A percentile compares a stretch with the other conserved stretches of the same genome.
Evolutionary conservation across 2,888 invertebrate genomes (phyloP).

Genomic region (Tipula helvola): DNA sequence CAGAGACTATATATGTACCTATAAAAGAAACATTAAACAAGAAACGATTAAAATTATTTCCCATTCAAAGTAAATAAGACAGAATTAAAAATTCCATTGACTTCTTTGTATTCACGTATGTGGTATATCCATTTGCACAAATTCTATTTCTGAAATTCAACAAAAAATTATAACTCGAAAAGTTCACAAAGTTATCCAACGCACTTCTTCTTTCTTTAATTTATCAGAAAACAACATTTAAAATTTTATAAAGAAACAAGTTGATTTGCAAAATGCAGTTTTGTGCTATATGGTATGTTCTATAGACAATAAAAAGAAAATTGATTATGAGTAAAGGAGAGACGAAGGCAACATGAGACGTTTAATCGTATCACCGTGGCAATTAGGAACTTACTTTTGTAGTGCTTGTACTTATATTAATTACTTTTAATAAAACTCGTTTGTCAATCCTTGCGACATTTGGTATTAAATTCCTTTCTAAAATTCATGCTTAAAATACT

Average conservation of each 20-base stretch:
- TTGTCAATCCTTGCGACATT: too few species aligned
- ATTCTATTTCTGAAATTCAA: neutral
- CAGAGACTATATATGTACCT: neutral
- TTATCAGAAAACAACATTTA: neutral
- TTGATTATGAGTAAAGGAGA: neutral
- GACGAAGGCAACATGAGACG: neutral
- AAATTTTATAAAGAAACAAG: neutral
- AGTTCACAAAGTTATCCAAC: neutral
- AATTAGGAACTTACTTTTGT: too few species aligned
- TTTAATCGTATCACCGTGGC: too few species aligned
- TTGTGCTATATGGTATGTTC: neutral
- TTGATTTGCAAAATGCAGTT: neutral
- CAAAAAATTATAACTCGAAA: neutral
- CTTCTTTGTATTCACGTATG: neutral
- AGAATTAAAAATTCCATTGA: neutral
- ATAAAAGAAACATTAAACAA: neutral
- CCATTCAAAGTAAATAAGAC: neutral
- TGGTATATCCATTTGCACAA: neutral
- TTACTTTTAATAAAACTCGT: too few species aligned
- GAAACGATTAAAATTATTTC: neutral
- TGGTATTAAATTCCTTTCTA: too few species aligned
- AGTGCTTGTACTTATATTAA: too few species aligned
- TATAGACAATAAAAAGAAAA: neutral
- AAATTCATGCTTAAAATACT: too few species aligned
- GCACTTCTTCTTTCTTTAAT: neutral